Evolutionary conservation across 1,140 invertebrate genomes (phyloP).

Genomic region (Olivierus martensii): DNA sequence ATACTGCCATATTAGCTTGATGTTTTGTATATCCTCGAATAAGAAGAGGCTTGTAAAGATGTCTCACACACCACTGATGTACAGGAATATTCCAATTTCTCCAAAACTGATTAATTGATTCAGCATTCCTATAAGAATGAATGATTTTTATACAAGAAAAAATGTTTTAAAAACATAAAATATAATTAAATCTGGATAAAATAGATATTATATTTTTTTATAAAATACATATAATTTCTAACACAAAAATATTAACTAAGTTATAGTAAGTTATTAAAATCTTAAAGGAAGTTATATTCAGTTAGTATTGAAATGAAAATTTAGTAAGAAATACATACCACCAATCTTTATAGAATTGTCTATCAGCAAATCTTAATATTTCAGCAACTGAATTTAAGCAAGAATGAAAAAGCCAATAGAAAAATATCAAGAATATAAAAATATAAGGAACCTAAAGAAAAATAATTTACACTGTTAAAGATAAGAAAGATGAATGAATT

Average conservation of each 20-base stretch:
- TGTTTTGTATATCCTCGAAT: slow-evolving; percentile 59
- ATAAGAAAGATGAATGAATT: no score
- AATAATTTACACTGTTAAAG: background rate
- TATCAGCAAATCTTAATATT: slow-evolving; percentile 85
- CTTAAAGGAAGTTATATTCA: no score
- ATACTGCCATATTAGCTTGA: slow-evolving; percentile 66
- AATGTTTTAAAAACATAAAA: background rate
- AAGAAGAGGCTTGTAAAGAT: slow-evolving; percentile 86
- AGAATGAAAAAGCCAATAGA: slow-evolving; percentile 94
- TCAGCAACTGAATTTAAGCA: slow-evolving; percentile 88
- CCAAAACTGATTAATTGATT: slow-evolving; percentile 94
- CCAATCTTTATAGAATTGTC: slow-evolving; percentile 97
- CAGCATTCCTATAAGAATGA: slow-evolving; percentile 67
- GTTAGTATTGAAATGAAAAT: background rate
- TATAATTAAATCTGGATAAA: no score
- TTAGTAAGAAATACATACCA: slow-evolving; percentile 43
- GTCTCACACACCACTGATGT: slow-evolving; percentile 70
- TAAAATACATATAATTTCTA: no score
- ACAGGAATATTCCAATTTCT: slow-evolving; percentile 96
- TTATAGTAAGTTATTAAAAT: no score
- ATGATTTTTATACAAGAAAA: background rate
- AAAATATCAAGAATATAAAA: slow-evolving; percentile 90
- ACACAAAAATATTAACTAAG: no score
- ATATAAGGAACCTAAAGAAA: slow-evolving; percentile 85
- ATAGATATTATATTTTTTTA: no score